Base-by-base conservation (phyloP, 2,113 vertebrate genomes). In the Tupaia tana region DNA sequence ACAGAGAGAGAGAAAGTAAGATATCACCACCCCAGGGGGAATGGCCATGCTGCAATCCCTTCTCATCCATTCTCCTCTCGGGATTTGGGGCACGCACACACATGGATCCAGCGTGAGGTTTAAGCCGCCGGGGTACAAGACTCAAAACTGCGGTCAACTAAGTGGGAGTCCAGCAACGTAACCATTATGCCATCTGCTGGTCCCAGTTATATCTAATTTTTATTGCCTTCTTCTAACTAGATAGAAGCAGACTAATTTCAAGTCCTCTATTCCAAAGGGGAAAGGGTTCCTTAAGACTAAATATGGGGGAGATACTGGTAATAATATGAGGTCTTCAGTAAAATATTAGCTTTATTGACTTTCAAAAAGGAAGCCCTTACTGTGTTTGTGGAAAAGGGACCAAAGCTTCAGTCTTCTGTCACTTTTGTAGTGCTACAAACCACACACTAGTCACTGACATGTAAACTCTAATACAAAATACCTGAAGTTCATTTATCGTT, bases 371-470 rank as follows among this genome's bases (percentile, higher is more conserved):
- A 93, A 43, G 63, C 6, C 69, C 31, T 95, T 31, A 71, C 70
- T 81, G 10, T 54, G 14, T 94, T 54, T 82, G 22, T 22, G 22
- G 18, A 67, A 2, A 25, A 13, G 24, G 19, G 58, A n/a, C 22
- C 80, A n/a, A 81, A 66, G 75, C 34, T 80, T 77, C 18, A 63
- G 67, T 88, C 52, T 81, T 92, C 29, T 14, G 56, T n/a, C 54
- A 82, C 67, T 89, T 80, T 24, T 83, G 20, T 16, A 86, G 71
- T 93, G 27, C 19, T 90, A 95, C 20, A 82, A 90, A 93, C 73
- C 80, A 84, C 8, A 86, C 16, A 84, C 15, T 73, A 84, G 34
- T 69, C 66, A 86, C 1, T 67, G 56, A 90, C 93, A 96, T 24
- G 19, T 80, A 59, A 86, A 11, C 27, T 83, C 59, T 89, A 63